These are phyloP conservation scores for Mormoops blainvillei DNA, from an alignment of 2,113 vertebrate genomes.

Conservation along the genomic window DNA sequence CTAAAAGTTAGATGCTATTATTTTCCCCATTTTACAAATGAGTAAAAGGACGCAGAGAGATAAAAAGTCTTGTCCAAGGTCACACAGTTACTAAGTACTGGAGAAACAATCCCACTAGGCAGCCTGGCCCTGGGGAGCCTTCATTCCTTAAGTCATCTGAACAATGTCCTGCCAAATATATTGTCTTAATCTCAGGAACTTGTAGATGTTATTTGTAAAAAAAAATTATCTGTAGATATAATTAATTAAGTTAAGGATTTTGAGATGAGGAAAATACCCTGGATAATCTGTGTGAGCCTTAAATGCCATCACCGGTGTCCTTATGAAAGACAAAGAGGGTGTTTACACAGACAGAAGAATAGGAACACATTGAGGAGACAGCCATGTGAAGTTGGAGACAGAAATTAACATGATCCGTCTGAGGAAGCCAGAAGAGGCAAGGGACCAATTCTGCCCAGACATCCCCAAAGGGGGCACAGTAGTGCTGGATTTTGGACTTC, in stretches of 20 bases:
- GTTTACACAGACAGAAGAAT: neutral
- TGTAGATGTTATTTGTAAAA: neutral
- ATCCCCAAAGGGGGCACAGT: rapidly evolving
- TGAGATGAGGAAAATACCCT: neutral
- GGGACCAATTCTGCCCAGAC: rapidly evolving
- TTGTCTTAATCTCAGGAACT: neutral
- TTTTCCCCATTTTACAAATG: neutral
- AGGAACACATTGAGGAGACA: neutral
- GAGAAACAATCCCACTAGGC: neutral
- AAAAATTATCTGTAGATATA: neutral
- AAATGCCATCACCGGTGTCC: neutral
- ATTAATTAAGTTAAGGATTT: neutral
- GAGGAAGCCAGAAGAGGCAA: neutral
- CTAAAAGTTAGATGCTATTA: neutral
- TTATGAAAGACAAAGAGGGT: neutral
- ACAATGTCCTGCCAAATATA: neutral
- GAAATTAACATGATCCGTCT: neutral
- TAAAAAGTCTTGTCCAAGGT: neutral
- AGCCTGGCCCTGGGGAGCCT: neutral
- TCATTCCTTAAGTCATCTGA: neutral
- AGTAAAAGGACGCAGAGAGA: neutral
- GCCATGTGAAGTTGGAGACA: neutral
- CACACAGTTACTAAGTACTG: neutral
- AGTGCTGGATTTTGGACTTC: neutral
- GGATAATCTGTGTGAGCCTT: neutral